Conservation (phyloP, 2,797 vertebrate species). For the Falco peregrinus region DNA sequence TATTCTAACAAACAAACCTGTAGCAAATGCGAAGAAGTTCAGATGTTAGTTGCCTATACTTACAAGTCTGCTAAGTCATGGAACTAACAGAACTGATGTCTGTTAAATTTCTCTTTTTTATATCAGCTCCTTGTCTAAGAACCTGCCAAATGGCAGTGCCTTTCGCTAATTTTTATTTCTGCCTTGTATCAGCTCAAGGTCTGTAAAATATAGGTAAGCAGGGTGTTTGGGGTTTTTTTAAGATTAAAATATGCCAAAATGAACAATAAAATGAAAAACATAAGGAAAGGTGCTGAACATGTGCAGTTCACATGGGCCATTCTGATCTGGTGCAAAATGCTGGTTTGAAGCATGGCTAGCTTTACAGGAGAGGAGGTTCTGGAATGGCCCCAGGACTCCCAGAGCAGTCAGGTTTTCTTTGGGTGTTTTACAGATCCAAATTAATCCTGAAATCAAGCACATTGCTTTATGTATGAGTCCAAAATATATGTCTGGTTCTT, state of each 20-base stretch:
- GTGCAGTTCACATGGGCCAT: fast-evolving
- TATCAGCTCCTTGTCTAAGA: not conserved
- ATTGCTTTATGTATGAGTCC: not conserved
- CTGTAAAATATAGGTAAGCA: not conserved
- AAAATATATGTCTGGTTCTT: not conserved
- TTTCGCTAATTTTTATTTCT: not conserved
- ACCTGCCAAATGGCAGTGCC: not conserved
- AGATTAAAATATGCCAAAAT: not conserved
- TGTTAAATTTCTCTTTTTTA: not conserved
- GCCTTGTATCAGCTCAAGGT: not conserved
- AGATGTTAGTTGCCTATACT: not conserved
- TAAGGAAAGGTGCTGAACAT: not conserved
- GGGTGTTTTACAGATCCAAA: not conserved
- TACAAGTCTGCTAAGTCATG: not conserved
- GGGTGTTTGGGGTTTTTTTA: fast-evolving
- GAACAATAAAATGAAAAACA: not conserved
- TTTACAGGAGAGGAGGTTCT: not conserved
- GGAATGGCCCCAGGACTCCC: not conserved
- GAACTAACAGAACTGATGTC: not conserved
- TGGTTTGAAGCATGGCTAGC: not conserved
- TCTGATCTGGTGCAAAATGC: not conserved
- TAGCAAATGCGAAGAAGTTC: not conserved
- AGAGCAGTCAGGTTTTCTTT: not conserved
- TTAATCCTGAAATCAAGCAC: not conserved
- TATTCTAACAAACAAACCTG: not conserved